Evolutionary conservation across 2,113 vertebrate genomes (phyloP).

Genomic region (Calypte anna): DNA sequence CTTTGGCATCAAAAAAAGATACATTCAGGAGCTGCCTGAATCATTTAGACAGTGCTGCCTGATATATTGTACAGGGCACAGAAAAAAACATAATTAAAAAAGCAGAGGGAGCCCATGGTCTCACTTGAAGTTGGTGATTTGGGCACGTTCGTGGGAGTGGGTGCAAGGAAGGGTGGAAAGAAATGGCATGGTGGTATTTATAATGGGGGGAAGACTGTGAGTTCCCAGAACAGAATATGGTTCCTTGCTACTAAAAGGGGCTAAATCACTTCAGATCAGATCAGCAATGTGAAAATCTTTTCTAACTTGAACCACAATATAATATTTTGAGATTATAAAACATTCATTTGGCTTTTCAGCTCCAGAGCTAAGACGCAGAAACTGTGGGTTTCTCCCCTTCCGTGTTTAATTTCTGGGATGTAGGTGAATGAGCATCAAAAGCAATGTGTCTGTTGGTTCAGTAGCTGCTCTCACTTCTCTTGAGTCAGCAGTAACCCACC

Average conservation of each 20-base stretch:
- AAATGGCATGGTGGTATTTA: not conserved
- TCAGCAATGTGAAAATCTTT: not conserved
- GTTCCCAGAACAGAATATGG: not conserved
- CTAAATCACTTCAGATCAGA: not conserved
- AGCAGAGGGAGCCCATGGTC: not conserved
- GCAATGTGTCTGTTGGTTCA: not conserved
- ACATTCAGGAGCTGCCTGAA: not conserved
- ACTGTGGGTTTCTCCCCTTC: not conserved
- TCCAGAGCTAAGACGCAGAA: not conserved
- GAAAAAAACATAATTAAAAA: not conserved
- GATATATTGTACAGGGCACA: not conserved
- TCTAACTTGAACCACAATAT: not conserved
- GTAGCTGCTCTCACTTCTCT: not conserved
- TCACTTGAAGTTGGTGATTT: not conserved
- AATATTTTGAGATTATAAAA: not conserved
- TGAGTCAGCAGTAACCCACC: not conserved
- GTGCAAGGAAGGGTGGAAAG: not conserved
- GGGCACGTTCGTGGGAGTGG: not conserved
- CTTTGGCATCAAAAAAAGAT: not conserved
- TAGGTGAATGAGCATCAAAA: not conserved
- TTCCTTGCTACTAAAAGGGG: not conserved
- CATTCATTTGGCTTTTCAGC: not conserved
- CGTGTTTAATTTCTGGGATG: not conserved
- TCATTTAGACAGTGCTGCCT: not conserved
- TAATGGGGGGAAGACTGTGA: not conserved